These are phyloP conservation scores for Macaria liturata DNA, from an alignment of 2,888 invertebrate genomes.

Conservation along the genomic window DNA sequence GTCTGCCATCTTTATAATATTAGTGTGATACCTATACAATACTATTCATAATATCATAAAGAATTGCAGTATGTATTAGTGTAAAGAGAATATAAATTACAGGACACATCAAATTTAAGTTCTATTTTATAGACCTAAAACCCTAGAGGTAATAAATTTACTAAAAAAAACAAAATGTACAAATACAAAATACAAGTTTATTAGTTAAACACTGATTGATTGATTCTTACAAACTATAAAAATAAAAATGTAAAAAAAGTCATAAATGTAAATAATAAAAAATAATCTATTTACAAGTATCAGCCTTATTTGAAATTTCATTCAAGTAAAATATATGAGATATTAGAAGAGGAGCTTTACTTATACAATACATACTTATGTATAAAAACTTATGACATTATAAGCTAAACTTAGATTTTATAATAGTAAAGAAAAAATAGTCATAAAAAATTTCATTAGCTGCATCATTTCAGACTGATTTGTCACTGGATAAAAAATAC, in stretches of 20 bases:
- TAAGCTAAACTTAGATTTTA: too few species aligned
- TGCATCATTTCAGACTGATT: constrained; percentile 15
- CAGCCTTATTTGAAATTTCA: constrained; percentile 68
- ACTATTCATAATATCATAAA: too few species aligned
- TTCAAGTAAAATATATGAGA: constrained; percentile 27
- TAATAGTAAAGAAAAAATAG: background rate
- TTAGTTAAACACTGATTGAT: constrained; percentile 22
- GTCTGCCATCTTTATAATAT: too few species aligned
- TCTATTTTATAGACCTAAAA: too few species aligned
- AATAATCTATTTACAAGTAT: constrained; percentile 67
- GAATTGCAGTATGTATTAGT: too few species aligned
- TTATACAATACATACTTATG: constrained; percentile 17
- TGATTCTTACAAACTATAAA: constrained; percentile 25
- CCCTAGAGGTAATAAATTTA: background rate
- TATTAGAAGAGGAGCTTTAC: constrained; percentile 36
- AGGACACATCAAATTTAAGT: too few species aligned
- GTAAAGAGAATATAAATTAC: too few species aligned
- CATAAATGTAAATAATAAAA: constrained; percentile 41
- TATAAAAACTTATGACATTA: too few species aligned
- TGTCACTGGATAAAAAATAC: background rate
- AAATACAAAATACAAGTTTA: constrained; percentile 28
- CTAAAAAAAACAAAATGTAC: constrained; percentile 2
- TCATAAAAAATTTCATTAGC: background rate
- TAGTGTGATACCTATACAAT: too few species aligned
- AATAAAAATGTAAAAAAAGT: constrained; percentile 38